Base-by-base conservation (phyloP, 2,797 vertebrate species). In the Fistularia commersonii region DNA sequence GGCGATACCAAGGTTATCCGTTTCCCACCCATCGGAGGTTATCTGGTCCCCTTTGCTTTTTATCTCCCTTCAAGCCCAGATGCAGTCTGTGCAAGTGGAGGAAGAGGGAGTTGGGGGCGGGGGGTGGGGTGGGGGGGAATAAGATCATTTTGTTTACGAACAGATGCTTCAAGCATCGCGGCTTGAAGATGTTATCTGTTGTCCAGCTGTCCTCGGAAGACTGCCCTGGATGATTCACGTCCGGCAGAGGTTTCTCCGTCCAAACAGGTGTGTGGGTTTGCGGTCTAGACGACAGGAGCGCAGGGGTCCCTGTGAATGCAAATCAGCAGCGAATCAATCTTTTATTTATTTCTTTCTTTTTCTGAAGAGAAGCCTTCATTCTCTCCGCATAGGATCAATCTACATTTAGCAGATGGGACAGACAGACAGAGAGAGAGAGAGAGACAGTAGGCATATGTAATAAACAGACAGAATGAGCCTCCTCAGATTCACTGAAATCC, bases 401-500 rank as follows among this genome's bases (percentile, higher is more conserved):
- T 56, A 12, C 40, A 32, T 57, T 57, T 48, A 15, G 8, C 46
- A 41, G 11, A 36, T 10, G 37, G 13, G 31, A 35, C 13, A 31
- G 38, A 11, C 12, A 12, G 38, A 12, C 15, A 11, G 9, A 3
- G 41, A 57, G 8, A 31, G 11, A 35, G 11, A 23, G n/a, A 47
- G 6, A 63, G 60, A 65, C 35, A 59, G 48, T 43, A 15, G 41
- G 46, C 48, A 12, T 12, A n/a, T 34, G 41, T 34, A 42, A 14
- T 39, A 37, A 67, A 41, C 53, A 37, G 35, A 39, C 35, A 47
- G 53, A 70, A 65, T 58, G 48, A 56, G 46, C 48, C 53, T 55
- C 51, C 47, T 65, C 62, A 34, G 23, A 57, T 68, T 45, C 61
- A 33, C 70, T 78, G 5, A 48, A 40, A 66, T 80, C 63, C 66